Percentiles rank a stretch among this genome's conserved stretches.
Conservation (phyloP, 1,140 invertebrate species). For the Euura lappo region DNA sequence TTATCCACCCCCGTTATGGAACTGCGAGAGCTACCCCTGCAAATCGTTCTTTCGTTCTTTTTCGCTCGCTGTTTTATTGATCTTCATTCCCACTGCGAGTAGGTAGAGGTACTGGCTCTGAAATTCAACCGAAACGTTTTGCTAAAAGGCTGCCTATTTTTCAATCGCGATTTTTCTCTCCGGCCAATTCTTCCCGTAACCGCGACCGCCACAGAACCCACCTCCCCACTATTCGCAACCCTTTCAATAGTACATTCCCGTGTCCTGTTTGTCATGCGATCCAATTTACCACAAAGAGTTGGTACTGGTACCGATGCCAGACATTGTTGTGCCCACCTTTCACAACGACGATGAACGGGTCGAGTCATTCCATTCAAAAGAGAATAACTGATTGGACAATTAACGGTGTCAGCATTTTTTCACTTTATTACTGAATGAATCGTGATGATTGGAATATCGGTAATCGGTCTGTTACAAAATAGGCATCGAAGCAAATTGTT, state of each 20-base stretch:
- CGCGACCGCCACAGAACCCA: too few species aligned
- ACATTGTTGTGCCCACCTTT: too few species aligned
- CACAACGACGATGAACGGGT: too few species aligned
- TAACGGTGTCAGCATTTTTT: too few species aligned
- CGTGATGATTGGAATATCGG: too few species aligned
- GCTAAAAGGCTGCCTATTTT: conserved; percentile 41
- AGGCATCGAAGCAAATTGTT: too few species aligned
- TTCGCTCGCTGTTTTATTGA: conserved; percentile 50
- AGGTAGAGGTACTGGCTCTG: not conserved
- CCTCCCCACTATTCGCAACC: not conserved
- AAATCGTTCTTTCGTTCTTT: conserved; percentile 43
- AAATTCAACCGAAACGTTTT: conserved; percentile 2
- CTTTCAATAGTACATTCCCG: not conserved
- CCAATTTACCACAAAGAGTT: not conserved
- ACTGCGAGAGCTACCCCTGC: conserved; percentile 36
- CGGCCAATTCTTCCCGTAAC: not conserved
- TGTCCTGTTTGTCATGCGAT: not conserved
- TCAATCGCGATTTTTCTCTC: conserved; percentile 29
- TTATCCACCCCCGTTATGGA: conserved; percentile 31
- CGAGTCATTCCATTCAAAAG: too few species aligned
- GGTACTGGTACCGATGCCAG: too few species aligned
- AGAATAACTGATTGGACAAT: too few species aligned
- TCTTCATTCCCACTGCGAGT: conserved; percentile 47
- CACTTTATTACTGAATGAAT: too few species aligned
- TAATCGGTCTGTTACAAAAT: too few species aligned